Evolutionary conservation across 1,140 invertebrate species (phyloP), one percentile per base, ranked within the genome.

Genomic region (Nomia melanderi): DNA sequence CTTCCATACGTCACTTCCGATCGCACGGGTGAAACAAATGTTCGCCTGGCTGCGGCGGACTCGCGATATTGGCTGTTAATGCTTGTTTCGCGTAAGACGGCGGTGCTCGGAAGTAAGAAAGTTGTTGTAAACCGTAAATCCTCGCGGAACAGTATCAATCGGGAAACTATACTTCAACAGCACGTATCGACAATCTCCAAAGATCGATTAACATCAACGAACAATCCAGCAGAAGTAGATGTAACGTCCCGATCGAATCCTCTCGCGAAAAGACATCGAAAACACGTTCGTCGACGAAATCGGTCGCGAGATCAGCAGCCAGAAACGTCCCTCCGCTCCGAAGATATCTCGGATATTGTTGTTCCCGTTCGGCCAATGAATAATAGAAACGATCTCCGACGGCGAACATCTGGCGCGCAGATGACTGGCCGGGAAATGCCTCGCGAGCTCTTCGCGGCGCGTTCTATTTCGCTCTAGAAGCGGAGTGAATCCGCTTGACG

Each of bases 21-120:
- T 83, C 82, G 79, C 72, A 54, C 63, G 65, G 75, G 70, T 62
- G 54, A 75, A 82, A 70, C 75, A 63, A 82, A 78, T 66, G 44
- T 62, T 60, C 27, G n/a, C 44, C 44, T 25, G 36, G 53, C 57
- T 60, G 33, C 64, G 67, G 73, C 59, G 29, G 63, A 33, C 12
- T 27, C 31, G 53, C 77, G 36, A 81, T 79, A 81, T 79, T 59
- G 65, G 31, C 33, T 63, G 69, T 41, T 57, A 31, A 29, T 14
- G 36, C 59, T 78, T 20, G 67, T 76, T 66, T 23, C 12, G n/a
- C 27, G 11, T 53, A 64, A 69, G 8, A 72, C 31, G 39, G 36
- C 39, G 69, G 20, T 12, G 17, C 41, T 44, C 27, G 6, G 44
- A 44, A 63, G 53, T 62, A 71, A 60, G 23, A 71, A 0, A 33